Base-by-base conservation (phyloP, 2,888 invertebrate genomes). In the Andrena marginata region DNA sequence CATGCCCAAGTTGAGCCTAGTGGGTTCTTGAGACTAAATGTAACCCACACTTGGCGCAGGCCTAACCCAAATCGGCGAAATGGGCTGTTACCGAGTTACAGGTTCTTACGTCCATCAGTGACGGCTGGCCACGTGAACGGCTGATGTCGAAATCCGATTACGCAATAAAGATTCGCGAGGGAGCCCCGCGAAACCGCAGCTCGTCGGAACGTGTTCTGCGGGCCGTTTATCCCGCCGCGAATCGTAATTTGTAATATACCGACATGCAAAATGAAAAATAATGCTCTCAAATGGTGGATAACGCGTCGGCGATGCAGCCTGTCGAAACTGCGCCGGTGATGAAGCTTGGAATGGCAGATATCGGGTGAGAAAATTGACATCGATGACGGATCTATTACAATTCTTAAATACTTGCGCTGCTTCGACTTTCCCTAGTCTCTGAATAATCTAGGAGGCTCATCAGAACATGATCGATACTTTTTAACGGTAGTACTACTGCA, bases 121-220 rank as follows among this genome's bases (percentile, higher is more conserved):
- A 35, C 59, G 16, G 23, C 29, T 10, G 49, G 72, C 48, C 80
- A 54, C 62, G 80, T 16, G 42, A 77, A 49, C 72, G 49, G 63
- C 13, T 79, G 62, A 76, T 76, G 64, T 48, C 64, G 76, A 76
- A 76, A 82, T 82, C 74, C 80, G 71, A 76, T 82, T 76, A 81
- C 72, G 59, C 59, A 26, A 69, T 72, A 62, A 59, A 71, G 75
- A 75, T 82, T 49, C 70, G 59, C 51, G 48, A 71, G 75, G 71
- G 71, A 59, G 62, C 16, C 63, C 20, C n/a, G n/a, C 7, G 51
- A 56, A 72, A 35, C 35, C 59, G 20, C 48, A 35, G 7, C 48
- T 51, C 67, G 26, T 65, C 72, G 23, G 20, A 33, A 10, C 62
- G 42, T 2, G 13, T 35, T 35, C 54, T 33, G 33, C 48, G 65